Evolutionary conservation across 1,140 invertebrate genomes (phyloP), one percentile per base, ranked within the genome.

Genomic region (Palaemon carinicauda): DNA sequence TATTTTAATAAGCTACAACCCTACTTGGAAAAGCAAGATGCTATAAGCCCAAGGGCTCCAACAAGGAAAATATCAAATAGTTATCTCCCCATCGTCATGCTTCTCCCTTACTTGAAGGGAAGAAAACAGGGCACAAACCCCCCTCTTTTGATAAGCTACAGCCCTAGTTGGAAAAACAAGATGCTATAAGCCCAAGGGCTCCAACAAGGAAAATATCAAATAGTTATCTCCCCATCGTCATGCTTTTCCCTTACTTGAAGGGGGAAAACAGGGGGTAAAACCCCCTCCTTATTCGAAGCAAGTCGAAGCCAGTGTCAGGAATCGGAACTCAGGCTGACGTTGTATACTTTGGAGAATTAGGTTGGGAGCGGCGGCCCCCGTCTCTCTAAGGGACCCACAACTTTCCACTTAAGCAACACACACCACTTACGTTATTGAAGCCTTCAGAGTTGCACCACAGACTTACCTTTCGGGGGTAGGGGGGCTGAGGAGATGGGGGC

Each of bases 321-420:
- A 17, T 83, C 82, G 82, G 82, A 73, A 83, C 82, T 60, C 51
- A 73, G 82, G 27, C 82, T 50, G 53, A 75, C 84, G 84, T 86
- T 86, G 84, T 86, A 86, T 86, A 86, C 84, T 86, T 86, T 86
- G 84, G 84, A 86, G 84, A 86, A 86, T 86, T 86, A 86, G 84
- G 84, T 86, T 86, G 84, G 84, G 84, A 86, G 84, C 84, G 77
- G 84, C 60, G 41, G 41, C 80, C 84, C n/a, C 78, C 84, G 84
- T 79, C 84, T 80, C 84, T 86, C 84, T 80, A 73, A 86, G 84
- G 84, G 84, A 71, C 60, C 84, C 84, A 86, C 84, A 86, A 86
- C 84, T 86, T 86, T 86, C 84, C 84, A 86, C 84, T 86, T 86
- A 86, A 80, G 84, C 84, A 53, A 86, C 84, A 86, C 84, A 86